Percentiles rank a stretch among this genome's conserved stretches.
phyloP scores from a whole-genome alignment of 2,797 vertebrate genomes.

The Salarias fasciatus region DNA sequence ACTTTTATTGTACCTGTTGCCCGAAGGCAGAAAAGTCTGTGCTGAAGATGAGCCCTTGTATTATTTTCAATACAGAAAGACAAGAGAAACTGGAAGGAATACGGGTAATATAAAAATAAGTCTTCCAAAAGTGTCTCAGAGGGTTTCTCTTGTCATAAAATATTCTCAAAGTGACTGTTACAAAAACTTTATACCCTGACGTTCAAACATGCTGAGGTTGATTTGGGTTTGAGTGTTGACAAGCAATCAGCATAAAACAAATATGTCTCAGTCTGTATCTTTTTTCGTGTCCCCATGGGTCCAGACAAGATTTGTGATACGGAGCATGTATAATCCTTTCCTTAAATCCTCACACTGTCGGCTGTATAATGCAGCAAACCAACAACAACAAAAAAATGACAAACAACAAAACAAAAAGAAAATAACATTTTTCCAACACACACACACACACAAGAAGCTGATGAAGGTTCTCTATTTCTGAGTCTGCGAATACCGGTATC shows the following conservation, averaged over 20 bases:
- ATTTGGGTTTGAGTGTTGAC: constrained; percentile 15
- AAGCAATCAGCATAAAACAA: not conserved
- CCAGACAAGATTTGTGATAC: not conserved
- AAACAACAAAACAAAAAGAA: constrained; percentile 5
- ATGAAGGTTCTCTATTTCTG: not conserved
- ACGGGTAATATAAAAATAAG: not conserved
- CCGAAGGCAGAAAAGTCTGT: not conserved
- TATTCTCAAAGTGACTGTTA: constrained; percentile 4
- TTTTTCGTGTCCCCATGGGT: not conserved
- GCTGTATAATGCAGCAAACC: constrained; percentile 27
- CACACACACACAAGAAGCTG: not conserved
- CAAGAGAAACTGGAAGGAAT: constrained; percentile 8
- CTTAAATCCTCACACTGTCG: no score
- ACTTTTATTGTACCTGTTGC: not conserved
- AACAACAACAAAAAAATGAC: not conserved
- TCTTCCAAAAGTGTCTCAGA: not conserved
- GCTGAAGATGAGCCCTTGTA: constrained; percentile 10
- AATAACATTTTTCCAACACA: not conserved
- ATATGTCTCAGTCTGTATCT: not conserved
- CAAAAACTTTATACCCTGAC: not conserved
- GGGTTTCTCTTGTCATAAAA: not conserved
- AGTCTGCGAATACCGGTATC: constrained; percentile 13
- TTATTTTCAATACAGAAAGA: not conserved
- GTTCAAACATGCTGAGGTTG: constrained; percentile 1
- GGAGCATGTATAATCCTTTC: not conserved